phyloP scores from a whole-genome alignment of 2,113 vertebrate genomes.

The Tupaia chinensis region DNA sequence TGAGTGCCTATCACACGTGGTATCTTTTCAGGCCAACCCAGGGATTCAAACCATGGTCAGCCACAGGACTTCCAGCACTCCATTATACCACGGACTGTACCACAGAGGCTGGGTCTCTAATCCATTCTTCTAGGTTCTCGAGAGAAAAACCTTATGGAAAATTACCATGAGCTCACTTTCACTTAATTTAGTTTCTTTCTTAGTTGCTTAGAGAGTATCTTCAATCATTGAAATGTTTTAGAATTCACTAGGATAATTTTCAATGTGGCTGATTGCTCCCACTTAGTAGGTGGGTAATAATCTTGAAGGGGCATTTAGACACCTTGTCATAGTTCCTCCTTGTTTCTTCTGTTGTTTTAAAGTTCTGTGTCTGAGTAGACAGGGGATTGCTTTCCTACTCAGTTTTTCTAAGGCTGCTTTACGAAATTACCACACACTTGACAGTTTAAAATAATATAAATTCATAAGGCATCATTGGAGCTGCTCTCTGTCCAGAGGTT shows the following conservation, averaged over 20 bases:
- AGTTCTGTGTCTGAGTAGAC: not conserved
- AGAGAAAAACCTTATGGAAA: not conserved
- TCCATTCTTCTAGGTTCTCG: not conserved
- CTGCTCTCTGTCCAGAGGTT: not conserved
- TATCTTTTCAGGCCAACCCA: no score
- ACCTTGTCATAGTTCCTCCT: not conserved
- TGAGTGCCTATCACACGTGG: no score
- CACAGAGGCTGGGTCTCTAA: not conserved
- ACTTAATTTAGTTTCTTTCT: conserved; percentile 15
- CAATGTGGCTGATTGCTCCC: not conserved
- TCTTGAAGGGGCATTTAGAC: not conserved
- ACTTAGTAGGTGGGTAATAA: not conserved
- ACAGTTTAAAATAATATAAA: not conserved
- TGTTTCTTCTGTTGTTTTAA: not conserved
- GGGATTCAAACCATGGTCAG: no score
- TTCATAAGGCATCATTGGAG: not conserved
- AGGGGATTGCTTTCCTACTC: not conserved
- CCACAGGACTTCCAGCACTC: no score
- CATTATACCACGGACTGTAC: no score
- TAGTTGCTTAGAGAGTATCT: not conserved
- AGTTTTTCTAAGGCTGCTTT: not conserved
- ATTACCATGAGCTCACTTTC: not conserved
- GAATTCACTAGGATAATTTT: not conserved
- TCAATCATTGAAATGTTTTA: not conserved
- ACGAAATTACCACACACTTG: not conserved